A percentile compares a stretch with the other conserved stretches of the same genome.
These are phyloP conservation scores for Adelognathus sp. DNA, from an alignment of 2,888 invertebrate genomes.

Conservation along the genomic window DNA sequence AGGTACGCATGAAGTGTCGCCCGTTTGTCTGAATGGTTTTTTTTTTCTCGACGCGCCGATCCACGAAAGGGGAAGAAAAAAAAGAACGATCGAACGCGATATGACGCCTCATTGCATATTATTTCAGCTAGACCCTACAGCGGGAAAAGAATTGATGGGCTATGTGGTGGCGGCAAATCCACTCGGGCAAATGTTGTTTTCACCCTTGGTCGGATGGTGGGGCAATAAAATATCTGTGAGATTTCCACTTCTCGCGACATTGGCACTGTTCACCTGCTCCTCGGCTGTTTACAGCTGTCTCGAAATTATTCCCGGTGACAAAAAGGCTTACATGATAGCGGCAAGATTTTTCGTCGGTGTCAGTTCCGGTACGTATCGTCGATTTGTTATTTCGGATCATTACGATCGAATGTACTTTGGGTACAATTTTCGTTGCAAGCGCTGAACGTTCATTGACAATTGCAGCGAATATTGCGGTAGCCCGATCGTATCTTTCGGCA, in stretches of 20 bases:
- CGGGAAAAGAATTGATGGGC: constrained; percentile 92
- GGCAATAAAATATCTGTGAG: constrained; percentile 89
- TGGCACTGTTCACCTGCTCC: constrained; percentile 88
- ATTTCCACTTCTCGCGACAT: constrained; percentile 87
- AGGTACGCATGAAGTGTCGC: constrained; percentile 84
- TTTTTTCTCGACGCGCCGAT: not conserved
- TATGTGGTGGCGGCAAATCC: constrained; percentile 93
- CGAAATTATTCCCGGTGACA: constrained; percentile 86
- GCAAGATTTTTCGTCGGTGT: constrained; percentile 92
- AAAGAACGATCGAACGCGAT: constrained; percentile 29
- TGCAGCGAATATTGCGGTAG: constrained; percentile 91
- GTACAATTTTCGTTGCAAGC: constrained; percentile 27
- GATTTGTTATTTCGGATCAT: constrained; percentile 31
- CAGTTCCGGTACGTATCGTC: constrained; percentile 86
- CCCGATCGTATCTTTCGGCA: constrained; percentile 92
- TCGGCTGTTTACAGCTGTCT: constrained; percentile 89
- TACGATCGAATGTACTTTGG: constrained; percentile 25
- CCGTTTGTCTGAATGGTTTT: not conserved
- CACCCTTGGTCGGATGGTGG: constrained; percentile 93
- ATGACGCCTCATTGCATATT: constrained; percentile 37
- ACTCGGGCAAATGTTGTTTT: constrained; percentile 92
- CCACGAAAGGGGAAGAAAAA: not conserved
- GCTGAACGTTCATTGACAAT: constrained; percentile 27
- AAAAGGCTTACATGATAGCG: constrained; percentile 89
- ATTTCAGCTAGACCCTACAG: constrained; percentile 89